Percentiles rank a stretch among this genome's conserved stretches.
Conservation (phyloP, 2,113 vertebrate species). For the Myotis davidii region DNA sequence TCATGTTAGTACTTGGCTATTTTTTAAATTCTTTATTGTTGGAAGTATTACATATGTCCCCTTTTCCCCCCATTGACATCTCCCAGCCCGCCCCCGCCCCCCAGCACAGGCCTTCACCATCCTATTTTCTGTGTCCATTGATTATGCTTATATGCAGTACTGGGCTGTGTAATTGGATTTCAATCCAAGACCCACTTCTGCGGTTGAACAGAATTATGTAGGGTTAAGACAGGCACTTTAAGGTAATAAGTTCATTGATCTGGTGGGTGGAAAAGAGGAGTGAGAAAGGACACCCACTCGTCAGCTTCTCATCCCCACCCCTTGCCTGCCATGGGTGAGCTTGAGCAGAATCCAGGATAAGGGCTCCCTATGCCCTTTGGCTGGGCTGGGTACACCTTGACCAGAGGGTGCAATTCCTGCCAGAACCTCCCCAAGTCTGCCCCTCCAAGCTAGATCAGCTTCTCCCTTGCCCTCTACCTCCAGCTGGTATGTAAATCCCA, state of each 20-base stretch:
- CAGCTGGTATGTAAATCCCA: background rate
- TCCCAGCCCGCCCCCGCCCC: too few species aligned
- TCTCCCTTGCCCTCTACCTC: background rate
- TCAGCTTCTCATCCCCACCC: background rate
- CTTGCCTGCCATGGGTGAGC: background rate
- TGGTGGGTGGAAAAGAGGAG: background rate
- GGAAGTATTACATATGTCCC: too few species aligned
- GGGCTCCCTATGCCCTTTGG: background rate
- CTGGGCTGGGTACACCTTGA: background rate
- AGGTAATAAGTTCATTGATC: background rate
- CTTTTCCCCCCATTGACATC: too few species aligned
- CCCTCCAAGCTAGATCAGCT: background rate
- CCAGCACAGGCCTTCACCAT: too few species aligned
- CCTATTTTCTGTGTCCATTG: too few species aligned
- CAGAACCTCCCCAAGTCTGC: background rate
- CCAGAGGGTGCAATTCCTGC: background rate
- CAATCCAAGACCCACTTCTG: background rate
- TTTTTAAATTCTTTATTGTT: background rate
- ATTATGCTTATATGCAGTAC: too few species aligned
- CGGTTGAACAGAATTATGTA: background rate
- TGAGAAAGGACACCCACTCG: background rate
- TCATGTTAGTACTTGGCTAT: background rate
- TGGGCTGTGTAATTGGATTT: background rate
- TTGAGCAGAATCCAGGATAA: background rate
- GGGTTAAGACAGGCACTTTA: background rate